Evolutionary conservation across 2,888 invertebrate genomes (phyloP), one percentile per base, ranked within the genome.

Genomic region (Glyphotaelius pellucidus): DNA sequence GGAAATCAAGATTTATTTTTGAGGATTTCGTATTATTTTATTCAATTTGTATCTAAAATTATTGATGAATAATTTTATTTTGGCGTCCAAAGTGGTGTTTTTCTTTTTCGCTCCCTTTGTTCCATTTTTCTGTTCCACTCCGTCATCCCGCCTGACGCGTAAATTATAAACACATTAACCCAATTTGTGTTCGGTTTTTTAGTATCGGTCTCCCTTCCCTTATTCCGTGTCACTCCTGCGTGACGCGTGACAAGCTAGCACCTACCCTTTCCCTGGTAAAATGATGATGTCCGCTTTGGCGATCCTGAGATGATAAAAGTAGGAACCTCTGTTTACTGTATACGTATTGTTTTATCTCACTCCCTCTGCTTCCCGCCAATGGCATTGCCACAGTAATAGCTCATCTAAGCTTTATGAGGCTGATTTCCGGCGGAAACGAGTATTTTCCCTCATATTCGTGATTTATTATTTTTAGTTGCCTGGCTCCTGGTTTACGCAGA

Each of bases 151-250:
- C 30, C 35, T 89, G 83, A 79, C 83, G 67, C 80, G 67, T 81
- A 79, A 83, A 47, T 89, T 89, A 91, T 84, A 67, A 89, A 89
- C 91, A 84, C 91, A 91, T 91, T 91, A 91, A 91, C 91, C 91
- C 87, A 91, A 47, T 89, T 91, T 79, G 14, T n/a, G 83, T 89
- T 89, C 88, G 52, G 52, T 52, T 47, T 91, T 47, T 42, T 25
- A 31, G 52, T 67, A 67, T 67, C 67, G 67, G 67, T 47, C 80
- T 42, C 25, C 91, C 47, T 81, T 88, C 67, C 88, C 67, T 89
- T 81, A 35, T 89, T 15, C 87, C 86, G 38, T 47, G 89, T 83
- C 38, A 81, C 38, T 52, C 52, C 91, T 42, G 11, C 91, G 80
- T 91, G 80, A 87, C 87, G 19, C 91, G 87, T 91, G 87, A 91